These are phyloP conservation scores for Delphinus delphis DNA, from an alignment of 2,113 vertebrate species.

Conservation along the genomic window DNA sequence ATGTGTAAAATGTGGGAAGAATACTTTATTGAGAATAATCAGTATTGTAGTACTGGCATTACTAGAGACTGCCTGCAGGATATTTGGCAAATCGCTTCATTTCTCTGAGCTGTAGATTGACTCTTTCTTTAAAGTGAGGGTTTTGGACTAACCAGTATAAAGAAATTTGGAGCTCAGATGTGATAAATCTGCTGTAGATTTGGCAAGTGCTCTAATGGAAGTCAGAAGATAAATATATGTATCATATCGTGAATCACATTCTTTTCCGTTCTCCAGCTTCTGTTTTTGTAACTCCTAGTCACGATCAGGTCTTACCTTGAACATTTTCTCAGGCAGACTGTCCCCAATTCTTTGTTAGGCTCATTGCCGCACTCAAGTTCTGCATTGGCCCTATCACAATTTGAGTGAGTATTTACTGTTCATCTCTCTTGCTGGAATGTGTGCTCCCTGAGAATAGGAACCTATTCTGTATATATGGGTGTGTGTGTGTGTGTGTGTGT, in stretches of 20 bases:
- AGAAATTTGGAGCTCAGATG: not conserved
- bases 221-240: not conserved
- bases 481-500: not conserved
- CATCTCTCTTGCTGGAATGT: not conserved
- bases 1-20: not conserved
- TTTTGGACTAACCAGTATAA: not conserved
- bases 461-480: not conserved
- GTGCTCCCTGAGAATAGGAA: not conserved
- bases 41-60: not conserved
- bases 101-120: not conserved
- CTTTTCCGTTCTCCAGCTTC: not conserved
- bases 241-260: not conserved
- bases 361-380: not conserved
- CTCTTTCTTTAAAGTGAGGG: not conserved
- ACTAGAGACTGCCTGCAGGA: not conserved
- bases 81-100: not conserved
- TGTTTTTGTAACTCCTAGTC: not conserved
- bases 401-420: not conserved
- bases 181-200: not conserved
- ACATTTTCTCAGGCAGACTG: not conserved
- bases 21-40: not conserved
- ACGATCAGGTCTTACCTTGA: not conserved
- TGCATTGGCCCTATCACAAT: not conserved
- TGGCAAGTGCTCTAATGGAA: not conserved
- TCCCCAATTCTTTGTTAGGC: not conserved